Evolutionary conservation across 2,888 invertebrate species (phyloP), one percentile per base, ranked within the genome.

Genomic region (Heliconius ismenius): DNA sequence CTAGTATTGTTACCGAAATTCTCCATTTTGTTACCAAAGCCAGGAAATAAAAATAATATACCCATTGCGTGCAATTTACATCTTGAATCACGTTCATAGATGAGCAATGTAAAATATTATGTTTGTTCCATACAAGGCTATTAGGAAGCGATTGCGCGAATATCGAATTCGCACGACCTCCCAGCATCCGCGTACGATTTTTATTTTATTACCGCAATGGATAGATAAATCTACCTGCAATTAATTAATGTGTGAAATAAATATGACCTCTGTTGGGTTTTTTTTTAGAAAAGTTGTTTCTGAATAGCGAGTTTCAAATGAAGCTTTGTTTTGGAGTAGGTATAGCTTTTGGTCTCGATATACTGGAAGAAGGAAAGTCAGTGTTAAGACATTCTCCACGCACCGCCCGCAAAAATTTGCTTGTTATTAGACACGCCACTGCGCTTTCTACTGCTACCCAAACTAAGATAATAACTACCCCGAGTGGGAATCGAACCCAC

Each of bases 191-290:
- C 76, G 75, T 78, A 36, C 24, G 32, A 70, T 26, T 67, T 67
- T 65, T 21, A 73, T 76, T 77, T 77, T 80, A 79, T 75, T 77
- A 54, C 58, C 64, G 28, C 58, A 76, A 74, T 74, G 39, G 2
- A 74, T 77, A 77, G 1, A 74, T 77, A 75, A 74, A 39, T 62
- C 70, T 69, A 58, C 73, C 62, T 81, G 81, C 82, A 78, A 67
- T 80, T 83, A 84, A 84, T 83, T 84, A 83, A 84, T 83, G 84
- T 81, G 83, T 81, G 82, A 83, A 82, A 82, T 39, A 62, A 24
- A 21, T 62, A 21, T 62, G 32, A 70, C 70, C 70, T 70, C 32
- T 54, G 28, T 6, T n/a, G 6, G 54, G 6, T 1, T 21, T 69
- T 58, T 32, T 58, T 32, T 13, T 32, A 13, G 11, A 70, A 28